These are phyloP conservation scores for Pogonocichla stellata DNA, from an alignment of 2,113 vertebrate genomes.

Conservation along the genomic window DNA sequence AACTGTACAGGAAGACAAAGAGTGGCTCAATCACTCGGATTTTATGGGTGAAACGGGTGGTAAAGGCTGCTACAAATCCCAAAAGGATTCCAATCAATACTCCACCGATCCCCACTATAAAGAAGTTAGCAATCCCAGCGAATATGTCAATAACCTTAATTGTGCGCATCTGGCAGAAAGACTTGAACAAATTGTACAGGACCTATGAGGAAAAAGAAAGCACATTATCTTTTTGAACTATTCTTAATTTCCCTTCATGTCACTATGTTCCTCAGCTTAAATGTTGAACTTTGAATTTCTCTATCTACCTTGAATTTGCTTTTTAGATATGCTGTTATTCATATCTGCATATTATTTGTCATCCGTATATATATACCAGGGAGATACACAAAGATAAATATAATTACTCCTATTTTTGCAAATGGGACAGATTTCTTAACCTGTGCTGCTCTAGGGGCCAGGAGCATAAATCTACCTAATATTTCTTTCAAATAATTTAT, in stretches of 20 bases:
- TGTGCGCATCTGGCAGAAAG: constrained; percentile 88
- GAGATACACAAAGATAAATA: neutral
- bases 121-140: constrained; percentile 89
- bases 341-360: neutral
- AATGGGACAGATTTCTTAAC: neutral
- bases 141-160: constrained; percentile 89
- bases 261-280: neutral
- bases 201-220: constrained; percentile 78
- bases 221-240: constrained; percentile 10
- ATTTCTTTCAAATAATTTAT: neutral
- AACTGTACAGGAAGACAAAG: constrained; percentile 98
- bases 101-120: constrained; percentile 91
- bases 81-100: constrained; percentile 89
- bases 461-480: neutral
- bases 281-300: neutral
- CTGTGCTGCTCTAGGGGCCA: neutral
- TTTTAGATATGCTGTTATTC: neutral
- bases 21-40: constrained; percentile 95
- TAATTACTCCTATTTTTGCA: neutral
- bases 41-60: constrained; percentile 93
- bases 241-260: neutral
- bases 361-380: neutral
- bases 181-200: constrained; percentile 95
- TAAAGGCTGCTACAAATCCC: constrained; percentile 94
- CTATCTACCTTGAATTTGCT: neutral